A percentile compares a stretch with the other conserved stretches of the same genome.
phyloP scores from a whole-genome alignment of 2,113 vertebrate species.

The Colossoma macropomum region DNA sequence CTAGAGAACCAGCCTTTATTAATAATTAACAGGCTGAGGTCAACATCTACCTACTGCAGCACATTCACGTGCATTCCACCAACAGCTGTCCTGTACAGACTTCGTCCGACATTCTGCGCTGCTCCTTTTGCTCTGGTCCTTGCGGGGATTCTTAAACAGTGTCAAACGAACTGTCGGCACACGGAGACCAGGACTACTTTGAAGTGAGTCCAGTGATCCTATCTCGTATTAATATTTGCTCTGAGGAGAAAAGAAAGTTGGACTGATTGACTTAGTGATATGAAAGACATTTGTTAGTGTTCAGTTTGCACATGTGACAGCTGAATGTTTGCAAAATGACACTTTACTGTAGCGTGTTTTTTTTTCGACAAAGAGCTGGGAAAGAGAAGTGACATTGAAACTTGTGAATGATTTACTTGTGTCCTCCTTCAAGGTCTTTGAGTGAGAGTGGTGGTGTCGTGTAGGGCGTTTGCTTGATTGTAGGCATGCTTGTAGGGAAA shows the following conservation, averaged over 20 bases:
- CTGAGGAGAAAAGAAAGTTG: constrained; percentile 13
- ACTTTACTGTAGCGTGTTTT: not conserved
- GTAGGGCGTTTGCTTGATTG: not conserved
- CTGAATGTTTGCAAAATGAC: not conserved
- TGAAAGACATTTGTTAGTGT: constrained; percentile 37
- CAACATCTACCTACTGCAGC: constrained; percentile 66
- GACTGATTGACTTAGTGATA: not conserved
- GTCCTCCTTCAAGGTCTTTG: not conserved
- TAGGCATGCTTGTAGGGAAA: not conserved
- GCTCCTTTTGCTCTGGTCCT: not conserved
- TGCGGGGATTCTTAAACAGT: not conserved
- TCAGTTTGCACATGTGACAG: constrained; percentile 24
- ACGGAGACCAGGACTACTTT: constrained; percentile 38
- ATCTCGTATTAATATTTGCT: constrained; percentile 61
- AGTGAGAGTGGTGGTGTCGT: not conserved
- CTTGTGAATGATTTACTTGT: constrained; percentile 27
- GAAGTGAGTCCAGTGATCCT: constrained; percentile 66
- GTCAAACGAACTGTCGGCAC: not conserved
- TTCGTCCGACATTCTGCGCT: not conserved
- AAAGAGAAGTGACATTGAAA: not conserved
- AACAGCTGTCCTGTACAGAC: constrained; percentile 10
- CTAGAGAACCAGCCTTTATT: constrained; percentile 57
- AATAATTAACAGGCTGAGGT: constrained; percentile 74
- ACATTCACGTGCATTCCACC: constrained; percentile 49
- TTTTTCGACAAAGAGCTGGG: not conserved